Percentiles rank a stretch among this genome's conserved stretches.
These are phyloP conservation scores for Gambusia holbrooki DNA, from an alignment of 2,113 vertebrate species.

Conservation along the genomic window DNA sequence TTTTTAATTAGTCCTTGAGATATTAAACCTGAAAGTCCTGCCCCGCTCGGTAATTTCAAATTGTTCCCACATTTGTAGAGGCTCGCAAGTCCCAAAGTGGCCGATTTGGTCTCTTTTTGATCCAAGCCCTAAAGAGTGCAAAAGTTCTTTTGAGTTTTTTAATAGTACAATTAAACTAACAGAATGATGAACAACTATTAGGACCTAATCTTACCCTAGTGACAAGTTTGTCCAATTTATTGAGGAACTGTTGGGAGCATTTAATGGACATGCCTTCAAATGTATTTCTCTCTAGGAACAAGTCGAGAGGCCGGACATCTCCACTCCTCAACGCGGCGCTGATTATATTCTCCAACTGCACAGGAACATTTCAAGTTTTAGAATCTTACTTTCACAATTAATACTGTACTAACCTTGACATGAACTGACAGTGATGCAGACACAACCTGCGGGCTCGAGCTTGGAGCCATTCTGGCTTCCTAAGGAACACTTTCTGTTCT, in stretches of 20 bases:
- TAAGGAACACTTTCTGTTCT: background rate
- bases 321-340: constrained; percentile 84
- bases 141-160: background rate
- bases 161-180: background rate
- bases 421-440: background rate
- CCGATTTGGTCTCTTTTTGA: constrained; percentile 75
- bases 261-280: constrained; percentile 73
- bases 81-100: constrained; percentile 78
- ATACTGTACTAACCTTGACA: background rate
- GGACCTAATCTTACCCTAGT: constrained; percentile 78
- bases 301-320: constrained; percentile 78
- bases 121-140: constrained; percentile 81
- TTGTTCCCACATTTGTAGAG: constrained; percentile 83
- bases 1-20: constrained; percentile 86
- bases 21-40: constrained; percentile 83
- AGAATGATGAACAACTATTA: background rate
- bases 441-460: constrained; percentile 58
- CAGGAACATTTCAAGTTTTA: constrained; percentile 17
- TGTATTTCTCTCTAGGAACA: constrained; percentile 79
- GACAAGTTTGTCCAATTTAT: constrained; percentile 88
- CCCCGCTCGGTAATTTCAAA: constrained; percentile 80
- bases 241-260: constrained; percentile 88
- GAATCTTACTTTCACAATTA: background rate
- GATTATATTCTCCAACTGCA: constrained; percentile 87
- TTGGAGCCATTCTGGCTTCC: constrained; percentile 51